Evolutionary conservation across 1,140 invertebrate species (phyloP), one percentile per base, ranked within the genome.

Genomic region (Diploscapter pachys): DNA sequence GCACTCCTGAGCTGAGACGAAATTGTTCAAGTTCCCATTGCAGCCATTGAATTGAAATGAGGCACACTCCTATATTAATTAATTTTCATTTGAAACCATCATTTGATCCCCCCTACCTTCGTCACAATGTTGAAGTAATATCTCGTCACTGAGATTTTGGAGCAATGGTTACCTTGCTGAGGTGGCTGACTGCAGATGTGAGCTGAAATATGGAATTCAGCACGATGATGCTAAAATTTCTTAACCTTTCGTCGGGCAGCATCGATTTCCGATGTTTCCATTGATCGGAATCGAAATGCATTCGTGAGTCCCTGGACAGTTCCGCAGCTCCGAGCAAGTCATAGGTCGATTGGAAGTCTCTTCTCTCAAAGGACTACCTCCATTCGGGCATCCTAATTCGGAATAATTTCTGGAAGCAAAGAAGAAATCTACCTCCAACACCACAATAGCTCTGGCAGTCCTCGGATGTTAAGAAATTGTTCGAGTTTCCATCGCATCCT

Each of bases 101-200:
- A 31, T 31, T 31, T 31, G 31, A 31, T 31, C 31, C 31, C 31
- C 31, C 31, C 31, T 31, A 31, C 31, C 56, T 80, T 80, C 9
- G 83, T 85, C 3, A 83, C 82, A 72, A 83, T 85, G 71, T 83
- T 83, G 75, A 83, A 83, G 59, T 83, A 83, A 64, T 57, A 83
- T 54, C 73, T 77, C 9, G 76, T 82, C n/a, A 83, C 65, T 5
- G 82, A 78, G 48, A 73, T 80, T 59, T 83, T 83, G 4, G 76
- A 74, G 65, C 82, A 83, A 68, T 75, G 77, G 66, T 78, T 83
- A 51, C 83, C 83, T 70, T 80, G 81, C 71, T 83, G 82, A 8
- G 82, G 82, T 31, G 82, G 82, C 11, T 80, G 78, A 50, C 80
- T 80, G 67, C 81, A 82, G 67, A 83, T 82, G 56, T 84, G 77